Evolutionary conservation across 2,113 vertebrate species (phyloP), one percentile per base, ranked within the genome.

Genomic region (Cephalopterus ornatus): DNA sequence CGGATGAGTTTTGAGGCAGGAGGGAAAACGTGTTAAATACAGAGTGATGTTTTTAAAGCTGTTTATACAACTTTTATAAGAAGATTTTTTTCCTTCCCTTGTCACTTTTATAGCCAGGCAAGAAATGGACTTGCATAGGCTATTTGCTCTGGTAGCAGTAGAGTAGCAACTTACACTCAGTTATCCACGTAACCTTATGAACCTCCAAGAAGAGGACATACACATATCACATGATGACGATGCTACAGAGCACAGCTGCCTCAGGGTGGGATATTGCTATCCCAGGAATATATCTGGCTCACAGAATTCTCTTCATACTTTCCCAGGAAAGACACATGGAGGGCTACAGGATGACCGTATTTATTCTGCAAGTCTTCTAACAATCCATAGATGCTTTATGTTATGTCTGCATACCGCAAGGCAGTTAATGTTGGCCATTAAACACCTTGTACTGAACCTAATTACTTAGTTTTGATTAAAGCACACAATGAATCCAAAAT

Each of bases 401-500:
- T 85, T 65, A 62, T 55, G 30, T 68, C 35, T 94, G 14, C 32
- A 49, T 49, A 52, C 33, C 88, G 93, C 78, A 89, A 96, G 56
- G 44, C 32, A 67, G 61, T 78, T 85, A 85, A 85, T 81, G 39
- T 72, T 88, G 49, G 44, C 61, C 22, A 68, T 93, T 96, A 93
- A 85, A 74, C 39, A 85, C 44, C 66, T 93, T 96, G 67, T 83
- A 90, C 49, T 83, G 78, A 90, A 83, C 18, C n/a, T 76, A 95
- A 90, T 90, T 92, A 88, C 62, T 89, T 82, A 85, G 46, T 93
- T 94, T 79, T 94, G 71, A 95, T 90, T 94, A 93, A 93, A 83
- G 15, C 26, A 83, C 27, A 76, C 49, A 66, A 7, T 35, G 37
- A 88, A 53, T 93, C 26, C 49, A 61, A 68, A 85, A 72, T 15